Evolutionary conservation across 2,797 vertebrate genomes (phyloP).

Genomic region (Sebastes goodei): DNA sequence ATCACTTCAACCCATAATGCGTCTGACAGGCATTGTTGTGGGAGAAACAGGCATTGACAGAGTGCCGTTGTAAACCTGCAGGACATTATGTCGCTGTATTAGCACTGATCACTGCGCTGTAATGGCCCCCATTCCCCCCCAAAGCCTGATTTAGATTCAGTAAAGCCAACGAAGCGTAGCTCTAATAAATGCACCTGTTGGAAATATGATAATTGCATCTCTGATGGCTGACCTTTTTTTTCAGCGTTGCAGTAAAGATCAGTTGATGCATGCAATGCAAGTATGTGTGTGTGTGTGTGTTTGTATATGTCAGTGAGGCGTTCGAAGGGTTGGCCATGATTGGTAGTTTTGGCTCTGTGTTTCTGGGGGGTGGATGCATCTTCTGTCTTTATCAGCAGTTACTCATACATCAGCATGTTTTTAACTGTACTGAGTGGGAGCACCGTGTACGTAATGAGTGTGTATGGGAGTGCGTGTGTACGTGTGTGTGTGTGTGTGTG

Average conservation of each 20-base stretch:
- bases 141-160: constrained; percentile 70
- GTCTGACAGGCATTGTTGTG: constrained; percentile 73
- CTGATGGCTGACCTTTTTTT: constrained; percentile 69
- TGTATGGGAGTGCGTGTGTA: constrained; percentile 16
- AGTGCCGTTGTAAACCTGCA: constrained; percentile 78
- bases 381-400: constrained; percentile 72
- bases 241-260: constrained; percentile 51
- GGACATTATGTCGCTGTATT: constrained; percentile 78
- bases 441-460: constrained; percentile 29
- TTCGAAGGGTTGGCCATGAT: constrained; percentile 46
- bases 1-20: constrained; percentile 74
- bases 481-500: neutral
- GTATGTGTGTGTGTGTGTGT: neutral
- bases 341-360: constrained; percentile 43
- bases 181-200: constrained; percentile 74
- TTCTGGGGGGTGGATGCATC: constrained; percentile 53
- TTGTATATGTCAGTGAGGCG: constrained; percentile 21
- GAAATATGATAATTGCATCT: constrained; percentile 77
- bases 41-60: constrained; percentile 77
- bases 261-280: constrained; percentile 50
- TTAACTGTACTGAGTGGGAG: constrained; percentile 72
- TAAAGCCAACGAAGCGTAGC: constrained; percentile 70
- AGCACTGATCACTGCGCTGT: constrained; percentile 72
- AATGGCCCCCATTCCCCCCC: constrained; percentile 36
- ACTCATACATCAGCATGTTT: constrained; percentile 77